Evolutionary conservation across 2,797 vertebrate genomes (phyloP), one percentile per base, ranked within the genome.

Genomic region (Phrynocephalus vlangalii): DNA sequence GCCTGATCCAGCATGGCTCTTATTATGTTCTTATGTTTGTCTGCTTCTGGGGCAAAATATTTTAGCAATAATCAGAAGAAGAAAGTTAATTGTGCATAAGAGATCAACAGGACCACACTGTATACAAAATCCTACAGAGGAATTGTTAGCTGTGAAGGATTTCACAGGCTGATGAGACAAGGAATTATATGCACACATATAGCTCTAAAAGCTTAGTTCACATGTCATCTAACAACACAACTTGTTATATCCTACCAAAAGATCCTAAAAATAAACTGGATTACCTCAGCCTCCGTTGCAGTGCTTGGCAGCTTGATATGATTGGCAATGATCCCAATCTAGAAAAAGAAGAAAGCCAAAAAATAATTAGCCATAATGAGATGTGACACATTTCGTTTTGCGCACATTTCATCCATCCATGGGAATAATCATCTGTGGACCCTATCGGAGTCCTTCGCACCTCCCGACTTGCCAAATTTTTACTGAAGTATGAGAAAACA

Each of bases 301-400:
- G 97, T 98, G 60, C 96, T 97, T 67, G 98, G 98, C 94, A 99
- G 97, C 93, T 97, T 98, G 93, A 98, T 90, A 90, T 99, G 98
- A 26, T 93, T 98, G 88, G 98, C 98, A 95, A 96, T 97, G 96
- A 99, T 99, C 90, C 99, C 99, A 94, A 99, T 98, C 99, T 99
- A 94, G 20, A 95, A 93, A 93, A 85, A 72, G 10, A 52, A 91
- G 86, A 91, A 33, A 94, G 63, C 24, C 38, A 87, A 87, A 24
- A 89, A 89, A 86, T 87, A 24, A 93, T 56, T 28, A 5, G 20
- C 78, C 89, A 82, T 91, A 84, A 83, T 52, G 92, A 91, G 0
- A n/a, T 75, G 88, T 7, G 86, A 52, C 33, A 38, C 0, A 20
- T 30, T 28, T 26, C 50, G n/a, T 52, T 63, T n/a, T 60, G 24